phyloP scores from a whole-genome alignment of 2,113 vertebrate species.

The Mellivora capensis region DNA sequence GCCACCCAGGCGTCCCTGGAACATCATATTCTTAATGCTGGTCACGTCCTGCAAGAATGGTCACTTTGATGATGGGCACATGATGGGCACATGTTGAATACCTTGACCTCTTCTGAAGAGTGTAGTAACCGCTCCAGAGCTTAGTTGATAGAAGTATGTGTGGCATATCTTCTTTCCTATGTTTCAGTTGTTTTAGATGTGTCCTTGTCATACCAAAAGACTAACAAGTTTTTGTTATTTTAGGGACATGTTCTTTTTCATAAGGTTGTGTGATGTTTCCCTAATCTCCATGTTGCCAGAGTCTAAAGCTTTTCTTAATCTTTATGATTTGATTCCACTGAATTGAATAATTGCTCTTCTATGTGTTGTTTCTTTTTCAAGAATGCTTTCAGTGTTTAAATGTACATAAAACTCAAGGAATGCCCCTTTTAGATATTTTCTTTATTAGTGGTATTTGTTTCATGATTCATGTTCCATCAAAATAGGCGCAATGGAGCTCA shows the following conservation, averaged over 20 bases:
- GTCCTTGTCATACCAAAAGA: not conserved
- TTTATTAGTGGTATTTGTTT: not conserved
- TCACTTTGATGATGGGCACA: not conserved
- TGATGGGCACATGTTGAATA: not conserved
- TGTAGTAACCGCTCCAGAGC: not conserved
- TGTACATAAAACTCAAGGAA: not conserved
- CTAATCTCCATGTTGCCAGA: not conserved
- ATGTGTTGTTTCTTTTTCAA: not conserved
- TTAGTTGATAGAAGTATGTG: not conserved
- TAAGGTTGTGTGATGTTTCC: not conserved
- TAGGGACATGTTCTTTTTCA: not conserved
- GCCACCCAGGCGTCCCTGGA: too few species aligned
- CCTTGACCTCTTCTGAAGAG: not conserved
- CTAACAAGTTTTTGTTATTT: conserved; percentile 12
- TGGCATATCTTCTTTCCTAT: not conserved
- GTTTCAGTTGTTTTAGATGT: not conserved
- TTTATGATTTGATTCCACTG: not conserved
- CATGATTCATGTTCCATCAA: not conserved
- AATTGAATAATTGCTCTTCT: not conserved
- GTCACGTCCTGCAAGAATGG: not conserved
- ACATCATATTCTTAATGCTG: not conserved
- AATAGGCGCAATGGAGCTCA: not conserved
- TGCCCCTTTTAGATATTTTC: not conserved
- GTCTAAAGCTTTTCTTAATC: not conserved
- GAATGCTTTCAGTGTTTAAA: not conserved